Evolutionary conservation across 2,113 vertebrate genomes (phyloP).

Genomic region (Puntigrus tetrazona): DNA sequence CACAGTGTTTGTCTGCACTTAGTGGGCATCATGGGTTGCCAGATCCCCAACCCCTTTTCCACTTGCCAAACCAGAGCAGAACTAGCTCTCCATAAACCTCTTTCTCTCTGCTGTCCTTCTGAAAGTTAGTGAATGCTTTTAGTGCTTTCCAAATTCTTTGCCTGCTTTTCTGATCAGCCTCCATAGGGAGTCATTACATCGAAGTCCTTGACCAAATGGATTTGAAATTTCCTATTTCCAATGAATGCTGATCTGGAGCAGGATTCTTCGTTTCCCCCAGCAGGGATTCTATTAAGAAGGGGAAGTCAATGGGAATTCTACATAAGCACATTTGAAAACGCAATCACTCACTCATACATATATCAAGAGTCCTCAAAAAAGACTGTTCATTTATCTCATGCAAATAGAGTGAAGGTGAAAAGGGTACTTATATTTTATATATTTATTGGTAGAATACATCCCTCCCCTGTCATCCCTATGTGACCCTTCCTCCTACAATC

Average conservation of each 20-base stretch:
- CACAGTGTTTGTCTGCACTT: constrained; percentile 36
- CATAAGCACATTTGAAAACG: not conserved
- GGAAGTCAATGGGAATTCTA: not conserved
- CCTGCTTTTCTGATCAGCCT: constrained; percentile 49
- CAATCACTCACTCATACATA: not conserved
- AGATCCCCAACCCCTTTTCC: constrained; percentile 21
- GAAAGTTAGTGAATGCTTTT: constrained; percentile 30
- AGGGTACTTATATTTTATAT: not conserved
- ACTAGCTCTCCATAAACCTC: constrained; percentile 21
- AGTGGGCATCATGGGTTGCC: constrained; percentile 30
- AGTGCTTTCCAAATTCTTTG: constrained; percentile 42
- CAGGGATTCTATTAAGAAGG: not conserved
- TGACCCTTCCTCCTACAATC: not conserved
- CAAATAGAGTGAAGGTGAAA: not conserved
- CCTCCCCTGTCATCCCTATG: not conserved
- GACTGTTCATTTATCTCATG: not conserved
- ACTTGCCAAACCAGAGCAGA: constrained; percentile 32
- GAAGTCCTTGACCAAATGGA: constrained; percentile 25
- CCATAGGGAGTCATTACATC: constrained; percentile 24
- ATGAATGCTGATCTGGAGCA: not conserved
- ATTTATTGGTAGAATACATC: not conserved
- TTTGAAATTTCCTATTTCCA: constrained; percentile 23
- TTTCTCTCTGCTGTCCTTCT: not conserved
- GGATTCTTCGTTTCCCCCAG: not conserved
- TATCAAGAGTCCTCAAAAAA: not conserved